Percentiles rank a stretch among this genome's conserved stretches.
Evolutionary conservation across 2,888 invertebrate genomes (phyloP).

Genomic region (Campoplex capitator): DNA sequence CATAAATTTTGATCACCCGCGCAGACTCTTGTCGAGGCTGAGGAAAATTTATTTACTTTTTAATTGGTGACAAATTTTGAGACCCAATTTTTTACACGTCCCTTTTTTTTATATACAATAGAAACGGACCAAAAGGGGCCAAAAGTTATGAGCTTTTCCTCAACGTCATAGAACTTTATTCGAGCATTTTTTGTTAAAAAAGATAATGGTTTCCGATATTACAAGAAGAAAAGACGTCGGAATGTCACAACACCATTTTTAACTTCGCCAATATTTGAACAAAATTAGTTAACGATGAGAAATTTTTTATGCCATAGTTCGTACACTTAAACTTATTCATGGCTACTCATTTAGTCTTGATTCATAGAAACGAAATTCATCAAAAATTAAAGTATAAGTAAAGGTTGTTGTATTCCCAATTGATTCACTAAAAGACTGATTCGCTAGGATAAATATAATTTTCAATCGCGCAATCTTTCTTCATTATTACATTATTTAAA

Average conservation of each 20-base stretch:
- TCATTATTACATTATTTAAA: too few species aligned
- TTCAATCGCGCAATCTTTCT: too few species aligned
- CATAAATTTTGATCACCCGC: conserved; percentile 38
- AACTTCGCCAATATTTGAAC: background rate
- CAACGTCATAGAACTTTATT: background rate
- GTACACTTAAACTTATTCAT: too few species aligned
- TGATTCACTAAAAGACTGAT: too few species aligned
- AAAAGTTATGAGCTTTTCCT: background rate
- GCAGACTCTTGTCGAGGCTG: conserved; percentile 14
- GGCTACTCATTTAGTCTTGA: too few species aligned
- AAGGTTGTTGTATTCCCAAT: too few species aligned
- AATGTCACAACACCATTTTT: background rate
- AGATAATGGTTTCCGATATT: background rate
- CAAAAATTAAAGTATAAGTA: background rate
- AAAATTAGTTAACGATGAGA: background rate
- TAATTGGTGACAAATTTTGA: conserved; percentile 14
- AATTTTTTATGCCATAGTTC: background rate
- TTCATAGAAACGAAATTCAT: too few species aligned
- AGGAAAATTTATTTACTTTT: conserved; percentile 38
- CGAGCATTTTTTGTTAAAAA: background rate
- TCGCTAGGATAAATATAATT: too few species aligned
- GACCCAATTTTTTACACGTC: background rate
- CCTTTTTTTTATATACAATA: background rate
- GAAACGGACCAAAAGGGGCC: background rate
- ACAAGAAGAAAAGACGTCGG: background rate